Base-by-base conservation (phyloP, 2,888 invertebrate genomes). In the Bedellia somnulentella region DNA sequence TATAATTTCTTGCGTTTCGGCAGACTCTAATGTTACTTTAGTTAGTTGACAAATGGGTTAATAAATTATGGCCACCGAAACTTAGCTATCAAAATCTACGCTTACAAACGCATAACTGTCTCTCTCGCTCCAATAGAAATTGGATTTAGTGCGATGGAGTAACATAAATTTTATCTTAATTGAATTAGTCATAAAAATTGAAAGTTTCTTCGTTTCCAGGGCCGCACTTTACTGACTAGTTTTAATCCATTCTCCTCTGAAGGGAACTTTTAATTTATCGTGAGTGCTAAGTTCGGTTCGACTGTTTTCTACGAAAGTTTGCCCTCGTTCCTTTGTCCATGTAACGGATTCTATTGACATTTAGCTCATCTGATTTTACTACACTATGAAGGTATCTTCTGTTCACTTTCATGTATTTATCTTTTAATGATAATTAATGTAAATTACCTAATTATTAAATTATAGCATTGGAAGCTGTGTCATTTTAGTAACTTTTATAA, bases 101-200 rank as follows among this genome's bases (percentile, higher is more conserved):
- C 42, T 45, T 35, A 35, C 27, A 33, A 39, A 36, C 24, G 37
- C 40, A 43, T 47, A 38, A 43, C 44, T 38, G 39, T 54, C 51
- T 52, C 46, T 43, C 45, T 56, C 45, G 37, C 45, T 43, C 52
- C 42, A 41, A 46, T 49, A 41, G 40, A 48, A 46, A 49, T 47
- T 46, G 46, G 45, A 52, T 52, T 56, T 45, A 46, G 39, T 35
- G 45, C 42, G 50, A 60, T 46, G 56, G 50, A 53, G 55, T 52
- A 46, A 37, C 50, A 68, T 71, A 71, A 68, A 70, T 70, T 60
- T 52, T 42, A 35, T 45, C 47, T 49, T 71, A 70, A 70, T 68
- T 70, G 58, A 67, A 61, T 71, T 70, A 66, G 64, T 73, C 68
- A 71, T 73, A 75, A 71, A 73, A 73, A 73, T 68, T 70, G 61